phyloP scores from a whole-genome alignment of 2,113 vertebrate species.

The Festucalex cinctus region DNA sequence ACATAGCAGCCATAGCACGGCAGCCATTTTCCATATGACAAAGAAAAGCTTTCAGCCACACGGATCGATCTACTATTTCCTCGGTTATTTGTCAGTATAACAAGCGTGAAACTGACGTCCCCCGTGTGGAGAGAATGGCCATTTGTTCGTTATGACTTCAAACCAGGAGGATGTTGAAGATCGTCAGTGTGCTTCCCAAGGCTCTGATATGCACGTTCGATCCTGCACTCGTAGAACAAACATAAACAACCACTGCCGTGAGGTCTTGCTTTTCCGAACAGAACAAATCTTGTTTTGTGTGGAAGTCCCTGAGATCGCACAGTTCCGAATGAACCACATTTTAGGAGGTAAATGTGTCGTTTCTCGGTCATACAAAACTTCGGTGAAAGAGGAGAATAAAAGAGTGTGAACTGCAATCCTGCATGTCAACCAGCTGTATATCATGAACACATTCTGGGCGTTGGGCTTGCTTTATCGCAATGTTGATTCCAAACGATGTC shows the following conservation, averaged over 20 bases:
- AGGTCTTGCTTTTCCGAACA: neutral
- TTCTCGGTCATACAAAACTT: neutral
- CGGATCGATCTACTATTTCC: conserved; percentile 10
- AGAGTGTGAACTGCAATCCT: too few species aligned
- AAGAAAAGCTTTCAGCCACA: neutral
- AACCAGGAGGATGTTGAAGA: conserved; percentile 19
- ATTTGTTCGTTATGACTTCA: conserved; percentile 37
- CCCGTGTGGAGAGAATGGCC: conserved; percentile 23
- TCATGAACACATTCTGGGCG: too few species aligned
- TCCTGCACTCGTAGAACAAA: neutral
- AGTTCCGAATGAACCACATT: neutral
- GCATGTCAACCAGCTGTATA: too few species aligned
- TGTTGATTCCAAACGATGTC: too few species aligned
- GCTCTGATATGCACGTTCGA: neutral
- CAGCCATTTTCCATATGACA: neutral
- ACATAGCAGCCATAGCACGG: too few species aligned
- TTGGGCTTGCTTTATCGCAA: too few species aligned
- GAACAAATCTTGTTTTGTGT: neutral
- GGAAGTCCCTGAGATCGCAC: neutral
- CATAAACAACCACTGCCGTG: neutral
- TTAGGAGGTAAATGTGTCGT: neutral
- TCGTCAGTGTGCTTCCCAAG: conserved; percentile 16
- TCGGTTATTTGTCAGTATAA: conserved; percentile 6
- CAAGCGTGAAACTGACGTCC: conserved; percentile 19
- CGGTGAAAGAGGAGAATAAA: too few species aligned